A percentile compares a stretch with the other conserved stretches of the same genome.
These are phyloP conservation scores for Uloborus diversus DNA, from an alignment of 1,140 invertebrate genomes.

Conservation along the genomic window DNA sequence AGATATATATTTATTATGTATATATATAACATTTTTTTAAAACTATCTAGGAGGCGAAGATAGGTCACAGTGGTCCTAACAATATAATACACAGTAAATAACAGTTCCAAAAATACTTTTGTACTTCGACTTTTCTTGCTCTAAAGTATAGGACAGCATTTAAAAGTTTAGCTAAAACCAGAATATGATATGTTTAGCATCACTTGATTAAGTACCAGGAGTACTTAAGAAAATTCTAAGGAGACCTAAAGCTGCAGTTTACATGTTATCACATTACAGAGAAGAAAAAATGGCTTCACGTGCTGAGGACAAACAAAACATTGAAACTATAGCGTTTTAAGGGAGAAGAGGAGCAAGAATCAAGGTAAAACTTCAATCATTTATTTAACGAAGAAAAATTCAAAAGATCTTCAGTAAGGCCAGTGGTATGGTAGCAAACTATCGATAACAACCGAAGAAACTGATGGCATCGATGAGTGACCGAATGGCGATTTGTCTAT, in stretches of 20 bases:
- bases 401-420: too few relatives aligned
- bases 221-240: not conserved
- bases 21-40: conserved; percentile 1
- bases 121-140: conserved; percentile 31
- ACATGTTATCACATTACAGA: not conserved
- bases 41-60: conserved; percentile 20
- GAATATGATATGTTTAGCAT: conserved; percentile 42
- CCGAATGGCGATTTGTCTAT: too few relatives aligned
- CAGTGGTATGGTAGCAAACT: too few relatives aligned
- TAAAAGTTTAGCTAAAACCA: conserved; percentile 21
- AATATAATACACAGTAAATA: conserved; percentile 41
- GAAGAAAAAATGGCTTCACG: not conserved
- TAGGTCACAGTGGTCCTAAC: conserved; percentile 24
- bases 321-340: too few relatives aligned
- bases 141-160: conserved; percentile 27
- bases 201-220: conserved; percentile 6
- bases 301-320: too few relatives aligned
- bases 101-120: conserved; percentile 49
- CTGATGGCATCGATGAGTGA: too few relatives aligned
- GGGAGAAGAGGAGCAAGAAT: too few relatives aligned
- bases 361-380: too few relatives aligned
- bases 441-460: too few relatives aligned
- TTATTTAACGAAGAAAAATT: too few relatives aligned
- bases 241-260: too few relatives aligned
- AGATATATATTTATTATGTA: not conserved